Base-by-base conservation (phyloP, 2,888 invertebrate genomes). In the Zaprionus obscuricornis region DNA sequence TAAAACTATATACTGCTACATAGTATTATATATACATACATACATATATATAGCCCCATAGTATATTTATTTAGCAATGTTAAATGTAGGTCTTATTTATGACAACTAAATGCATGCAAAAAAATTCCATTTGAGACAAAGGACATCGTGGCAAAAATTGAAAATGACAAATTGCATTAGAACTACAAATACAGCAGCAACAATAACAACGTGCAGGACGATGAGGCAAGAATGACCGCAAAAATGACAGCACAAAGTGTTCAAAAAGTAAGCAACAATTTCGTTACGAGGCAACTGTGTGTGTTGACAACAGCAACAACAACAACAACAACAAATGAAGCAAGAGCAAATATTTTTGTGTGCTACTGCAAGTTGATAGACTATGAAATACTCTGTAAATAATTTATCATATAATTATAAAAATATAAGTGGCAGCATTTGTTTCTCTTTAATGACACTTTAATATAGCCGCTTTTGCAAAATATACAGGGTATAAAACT, bases 81-180 rank as follows among this genome's bases (percentile, higher is more conserved):
- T 51, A 43, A 66, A 40, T 62, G 56, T 36, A 39, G 49, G 40
- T 52, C 43, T 78, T 74, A 78, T 85, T 85, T 78, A 85, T 85
- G 66, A 60, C 54, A 36, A 50, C 60, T 56, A 83, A 76, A 75
- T 71, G 72, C 75, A 75, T 27, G 46, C n/a, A n/a, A 55, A 66
- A 58, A 65, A 66, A 83, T 77, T 83, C 73, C 81, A 69, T 72
- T 68, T 66, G 51, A 62, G 51, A 69, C 63, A 62, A 74, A 59
- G 37, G 50, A 50, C 46, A 36, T 34, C 50, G 39, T 45, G 57
- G 31, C 59, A 66, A 56, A 71, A 82, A 66, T 74, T 74, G 72
- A 74, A 85, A 82, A 85, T 79, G 85, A 79, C 85, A 79, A 79
- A 79, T 85, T 79, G 83, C 79, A 85, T 79, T 82, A 82, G 55